Base-by-base conservation (phyloP, 2,888 invertebrate genomes). In the Sinhomidia bicolor region DNA sequence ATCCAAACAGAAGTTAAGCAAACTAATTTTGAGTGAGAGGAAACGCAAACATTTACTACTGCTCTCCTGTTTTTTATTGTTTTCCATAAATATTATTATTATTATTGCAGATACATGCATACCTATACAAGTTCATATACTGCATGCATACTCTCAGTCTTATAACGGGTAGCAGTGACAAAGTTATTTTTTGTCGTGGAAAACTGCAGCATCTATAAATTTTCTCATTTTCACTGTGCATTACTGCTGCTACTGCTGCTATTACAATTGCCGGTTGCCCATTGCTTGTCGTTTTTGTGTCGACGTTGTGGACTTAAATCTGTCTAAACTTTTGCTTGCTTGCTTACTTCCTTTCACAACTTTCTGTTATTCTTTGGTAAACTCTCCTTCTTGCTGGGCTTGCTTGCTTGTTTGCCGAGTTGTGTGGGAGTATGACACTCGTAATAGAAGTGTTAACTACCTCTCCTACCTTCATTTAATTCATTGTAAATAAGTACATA, bases 171-270 rank as follows among this genome's bases (percentile, higher is more conserved):
- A n/a, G n/a, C n/a, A 2, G 23, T 60, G 60, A 23, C 5, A 20
- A 20, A n/a, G 54, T 54, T 17, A 10, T 23, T 29, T 26, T 57
- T 51, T 26, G 14, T 5, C 23, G 44, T 71, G 7, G 74, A 74
- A 74, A 74, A 47, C 74, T 74, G 74, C 74, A 74, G 74, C 29
- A 29, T 20, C 47, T 47, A 74, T 74, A 74, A 74, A 74, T 74
- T 47, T 74, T 12, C 74, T 44, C 74, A 47, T 74, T 74, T 74
- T 74, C 47, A 47, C 74, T 44, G 17, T 14, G 32, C 68, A 17
- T 26, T 23, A 26, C 32, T 20, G 68, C 36, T n/a, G n/a, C n/a
- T n/a, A n/a, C n/a, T n/a, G n/a, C n/a, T n/a, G n/a, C n/a, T n/a
- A n/a, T n/a, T n/a, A n/a, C n/a, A 44, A 71, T 41, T 36, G 47